Evolutionary conservation across 2,888 invertebrate species (phyloP).

Genomic region (Heliconius ismenius): DNA sequence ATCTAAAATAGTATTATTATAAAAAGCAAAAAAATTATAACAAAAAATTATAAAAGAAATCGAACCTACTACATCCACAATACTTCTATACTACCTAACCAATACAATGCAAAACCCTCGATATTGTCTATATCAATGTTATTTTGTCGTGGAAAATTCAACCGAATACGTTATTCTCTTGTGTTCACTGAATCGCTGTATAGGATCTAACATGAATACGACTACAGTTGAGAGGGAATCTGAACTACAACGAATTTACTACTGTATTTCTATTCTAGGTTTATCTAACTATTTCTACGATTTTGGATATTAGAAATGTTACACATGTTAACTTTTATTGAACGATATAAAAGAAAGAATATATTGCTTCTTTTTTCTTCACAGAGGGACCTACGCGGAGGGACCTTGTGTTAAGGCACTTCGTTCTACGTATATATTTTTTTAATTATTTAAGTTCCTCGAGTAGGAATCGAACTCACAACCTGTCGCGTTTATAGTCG

Average conservation of each 20-base stretch:
- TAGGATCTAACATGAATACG: slow-evolving; percentile 13
- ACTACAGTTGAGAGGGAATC: slow-evolving; percentile 2
- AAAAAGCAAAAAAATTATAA: not conserved
- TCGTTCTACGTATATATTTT: too few relatives aligned
- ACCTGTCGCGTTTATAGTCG: too few relatives aligned
- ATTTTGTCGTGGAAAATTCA: slow-evolving; percentile 8
- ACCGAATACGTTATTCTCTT: slow-evolving; percentile 12
- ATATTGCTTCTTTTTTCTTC: too few relatives aligned
- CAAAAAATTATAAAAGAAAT: not conserved
- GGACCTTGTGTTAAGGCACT: too few relatives aligned
- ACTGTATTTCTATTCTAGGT: not conserved
- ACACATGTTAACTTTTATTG: not conserved
- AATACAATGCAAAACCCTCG: not conserved
- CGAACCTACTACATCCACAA: not conserved
- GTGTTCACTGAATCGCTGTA: slow-evolving; percentile 6
- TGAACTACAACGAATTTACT: slow-evolving; percentile 12
- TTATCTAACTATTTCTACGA: not conserved
- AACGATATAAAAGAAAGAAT: not conserved
- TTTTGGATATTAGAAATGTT: not conserved
- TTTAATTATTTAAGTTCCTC: too few relatives aligned
- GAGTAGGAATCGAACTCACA: too few relatives aligned
- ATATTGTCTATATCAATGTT: slow-evolving; percentile 1
- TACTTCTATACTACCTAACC: not conserved
- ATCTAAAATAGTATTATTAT: not conserved
- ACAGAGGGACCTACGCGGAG: too few relatives aligned